A percentile compares a stretch with the other conserved stretches of the same genome.
phyloP scores from a whole-genome alignment of 2,113 vertebrate genomes.

The Conger conger region DNA sequence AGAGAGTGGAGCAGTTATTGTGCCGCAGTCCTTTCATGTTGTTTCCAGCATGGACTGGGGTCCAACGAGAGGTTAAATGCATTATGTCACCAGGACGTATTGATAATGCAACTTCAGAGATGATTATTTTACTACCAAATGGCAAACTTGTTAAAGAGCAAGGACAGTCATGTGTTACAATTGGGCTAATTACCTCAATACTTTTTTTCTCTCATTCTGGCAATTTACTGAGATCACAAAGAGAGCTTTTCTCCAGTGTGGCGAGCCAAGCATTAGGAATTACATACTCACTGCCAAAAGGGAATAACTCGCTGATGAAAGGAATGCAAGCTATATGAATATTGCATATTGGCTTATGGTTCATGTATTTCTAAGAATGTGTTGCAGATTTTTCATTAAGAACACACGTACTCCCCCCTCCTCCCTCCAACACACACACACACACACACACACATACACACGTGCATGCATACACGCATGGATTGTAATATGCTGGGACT shows the following conservation, averaged over 20 bases:
- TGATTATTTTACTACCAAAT: background rate
- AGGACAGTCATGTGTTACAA: background rate
- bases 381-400: slow-evolving; percentile 24
- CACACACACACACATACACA: background rate
- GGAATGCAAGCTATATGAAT: slow-evolving; percentile 26
- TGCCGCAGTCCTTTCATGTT: no score
- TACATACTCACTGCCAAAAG: background rate
- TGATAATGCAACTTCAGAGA: background rate
- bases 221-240: background rate
- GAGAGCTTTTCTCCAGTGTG: background rate
- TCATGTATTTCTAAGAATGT: slow-evolving; percentile 17
- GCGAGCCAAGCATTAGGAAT: background rate
- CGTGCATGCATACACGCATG: no score
- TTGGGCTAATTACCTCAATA: background rate
- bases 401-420: background rate
- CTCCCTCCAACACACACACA: background rate
- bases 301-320: background rate
- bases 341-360: slow-evolving; percentile 41
- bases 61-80: background rate
- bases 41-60: no score
- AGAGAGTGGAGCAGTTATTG: no score
- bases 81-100: background rate
- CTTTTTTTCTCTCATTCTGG: background rate
- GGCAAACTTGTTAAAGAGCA: background rate
- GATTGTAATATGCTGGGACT: slow-evolving; percentile 11